These are phyloP conservation scores for Cyprinodon variegatus DNA, from an alignment of 2,113 vertebrate genomes.

Conservation along the genomic window DNA sequence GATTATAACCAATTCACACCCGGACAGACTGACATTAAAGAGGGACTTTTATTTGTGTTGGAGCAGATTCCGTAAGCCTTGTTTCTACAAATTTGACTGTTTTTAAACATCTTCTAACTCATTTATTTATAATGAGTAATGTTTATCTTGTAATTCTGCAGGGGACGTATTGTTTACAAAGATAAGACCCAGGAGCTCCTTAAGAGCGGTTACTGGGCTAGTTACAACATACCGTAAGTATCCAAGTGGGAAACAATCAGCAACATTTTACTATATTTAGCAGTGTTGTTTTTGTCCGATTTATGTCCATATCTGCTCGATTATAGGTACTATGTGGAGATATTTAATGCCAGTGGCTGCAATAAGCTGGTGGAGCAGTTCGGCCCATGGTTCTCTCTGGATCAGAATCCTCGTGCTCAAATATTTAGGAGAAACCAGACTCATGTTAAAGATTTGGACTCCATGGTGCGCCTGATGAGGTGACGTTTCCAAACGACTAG, in stretches of 20 bases:
- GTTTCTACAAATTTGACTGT: background rate
- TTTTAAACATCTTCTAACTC: background rate
- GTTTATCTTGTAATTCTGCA: constrained; percentile 48
- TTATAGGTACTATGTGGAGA: constrained; percentile 84
- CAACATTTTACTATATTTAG: background rate
- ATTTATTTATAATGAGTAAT: background rate
- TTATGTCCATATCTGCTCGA: background rate
- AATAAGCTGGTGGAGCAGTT: constrained; percentile 85
- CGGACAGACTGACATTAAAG: constrained; percentile 38
- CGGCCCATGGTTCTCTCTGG: constrained; percentile 91
- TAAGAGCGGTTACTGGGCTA: constrained; percentile 91
- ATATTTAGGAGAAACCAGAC: constrained; percentile 93
- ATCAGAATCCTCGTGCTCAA: constrained; percentile 87
- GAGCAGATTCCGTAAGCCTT: constrained; percentile 94
- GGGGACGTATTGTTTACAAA: constrained; percentile 77
- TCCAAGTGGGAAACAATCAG: background rate
- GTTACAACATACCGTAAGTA: constrained; percentile 95
- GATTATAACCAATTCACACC: constrained; percentile 88
- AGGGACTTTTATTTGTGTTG: constrained; percentile 84
- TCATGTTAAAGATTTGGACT: constrained; percentile 82
- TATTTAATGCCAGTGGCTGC: constrained; percentile 90
- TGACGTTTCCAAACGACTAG: constrained; percentile 45
- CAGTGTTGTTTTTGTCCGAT: background rate
- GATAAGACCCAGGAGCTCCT: constrained; percentile 88
- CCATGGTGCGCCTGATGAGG: constrained; percentile 95